Conservation (phyloP, 2,113 vertebrate genomes). For the Atractosteus spatula region DNA sequence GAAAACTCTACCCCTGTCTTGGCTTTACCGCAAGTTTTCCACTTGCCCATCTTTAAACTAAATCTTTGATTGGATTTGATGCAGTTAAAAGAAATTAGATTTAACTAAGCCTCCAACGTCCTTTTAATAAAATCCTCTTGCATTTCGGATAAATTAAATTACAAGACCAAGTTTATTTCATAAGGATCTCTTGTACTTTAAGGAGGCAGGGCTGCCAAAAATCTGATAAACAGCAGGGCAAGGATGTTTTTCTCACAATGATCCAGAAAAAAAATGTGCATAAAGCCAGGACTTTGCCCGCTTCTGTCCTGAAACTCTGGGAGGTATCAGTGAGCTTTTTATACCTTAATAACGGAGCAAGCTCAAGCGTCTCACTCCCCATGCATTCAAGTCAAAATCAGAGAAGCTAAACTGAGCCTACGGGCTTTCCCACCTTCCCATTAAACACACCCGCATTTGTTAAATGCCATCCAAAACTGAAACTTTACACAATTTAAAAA, state of each 20-base stretch:
- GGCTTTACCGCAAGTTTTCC: too few relatives aligned
- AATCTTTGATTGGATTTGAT: too few relatives aligned
- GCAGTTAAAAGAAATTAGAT: too few relatives aligned
- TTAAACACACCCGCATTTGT: too few relatives aligned
- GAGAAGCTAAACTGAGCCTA: background rate
- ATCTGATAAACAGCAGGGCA: constrained; percentile 1
- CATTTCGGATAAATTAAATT: constrained; percentile 4
- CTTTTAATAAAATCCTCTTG: constrained; percentile 8
- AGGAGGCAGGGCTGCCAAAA: background rate
- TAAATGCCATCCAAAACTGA: too few relatives aligned
- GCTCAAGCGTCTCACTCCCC: background rate
- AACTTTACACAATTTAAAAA: too few relatives aligned
- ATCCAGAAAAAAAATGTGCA: background rate
- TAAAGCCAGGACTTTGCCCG: background rate
- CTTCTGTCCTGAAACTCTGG: background rate
- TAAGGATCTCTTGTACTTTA: too few relatives aligned
- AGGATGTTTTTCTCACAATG: background rate
- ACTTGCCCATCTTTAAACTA: too few relatives aligned
- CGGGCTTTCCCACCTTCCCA: background rate
- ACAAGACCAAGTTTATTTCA: background rate
- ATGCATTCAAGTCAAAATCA: background rate
- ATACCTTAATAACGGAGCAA: background rate
- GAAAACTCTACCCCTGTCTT: too few relatives aligned
- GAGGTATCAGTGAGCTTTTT: constrained; percentile 7
- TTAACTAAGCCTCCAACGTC: constrained; percentile 25